A percentile compares a stretch with the other conserved stretches of the same genome.
Conservation (phyloP, 1,140 invertebrate genomes). For the Lucilia cuprina region DNA sequence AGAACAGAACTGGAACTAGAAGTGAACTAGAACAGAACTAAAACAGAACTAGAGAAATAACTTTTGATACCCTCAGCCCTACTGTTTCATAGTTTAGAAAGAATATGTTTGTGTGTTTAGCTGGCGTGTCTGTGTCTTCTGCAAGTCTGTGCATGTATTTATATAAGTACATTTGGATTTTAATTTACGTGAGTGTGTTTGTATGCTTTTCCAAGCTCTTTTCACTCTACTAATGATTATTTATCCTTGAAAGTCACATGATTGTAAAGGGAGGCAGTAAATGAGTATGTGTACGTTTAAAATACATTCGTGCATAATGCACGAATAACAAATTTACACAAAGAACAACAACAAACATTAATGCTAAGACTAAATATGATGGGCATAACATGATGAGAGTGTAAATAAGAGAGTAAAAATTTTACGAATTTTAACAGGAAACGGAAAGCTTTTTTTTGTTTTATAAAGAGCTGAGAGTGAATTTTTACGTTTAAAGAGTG, state of each 20-base stretch:
- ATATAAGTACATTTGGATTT: not conserved
- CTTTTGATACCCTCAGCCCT: not conserved
- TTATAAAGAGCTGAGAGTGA: not conserved
- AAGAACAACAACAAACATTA: not conserved
- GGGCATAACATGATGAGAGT: not conserved
- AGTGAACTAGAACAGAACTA: too few species aligned
- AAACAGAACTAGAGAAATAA: not conserved
- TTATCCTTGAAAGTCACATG: conserved; percentile 31
- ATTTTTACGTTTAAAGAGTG: not conserved
- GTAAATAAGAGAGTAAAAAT: not conserved
- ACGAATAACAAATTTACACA: not conserved
- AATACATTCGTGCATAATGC: conserved; percentile 3
- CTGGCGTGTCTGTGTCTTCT: not conserved
- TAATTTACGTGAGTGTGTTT: not conserved
- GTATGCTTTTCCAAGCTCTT: not conserved
- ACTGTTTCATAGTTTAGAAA: not conserved
- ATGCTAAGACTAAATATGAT: too few species aligned
- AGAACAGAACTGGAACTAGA: too few species aligned
- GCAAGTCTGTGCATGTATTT: not conserved
- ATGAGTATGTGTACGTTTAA: not conserved
- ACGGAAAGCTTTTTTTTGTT: not conserved
- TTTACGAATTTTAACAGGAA: not conserved
- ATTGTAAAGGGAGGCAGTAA: not conserved
- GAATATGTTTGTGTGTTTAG: not conserved
- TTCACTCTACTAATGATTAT: conserved; percentile 30